Conservation (phyloP, 1,140 invertebrate species). For the Goniozus legneri region DNA sequence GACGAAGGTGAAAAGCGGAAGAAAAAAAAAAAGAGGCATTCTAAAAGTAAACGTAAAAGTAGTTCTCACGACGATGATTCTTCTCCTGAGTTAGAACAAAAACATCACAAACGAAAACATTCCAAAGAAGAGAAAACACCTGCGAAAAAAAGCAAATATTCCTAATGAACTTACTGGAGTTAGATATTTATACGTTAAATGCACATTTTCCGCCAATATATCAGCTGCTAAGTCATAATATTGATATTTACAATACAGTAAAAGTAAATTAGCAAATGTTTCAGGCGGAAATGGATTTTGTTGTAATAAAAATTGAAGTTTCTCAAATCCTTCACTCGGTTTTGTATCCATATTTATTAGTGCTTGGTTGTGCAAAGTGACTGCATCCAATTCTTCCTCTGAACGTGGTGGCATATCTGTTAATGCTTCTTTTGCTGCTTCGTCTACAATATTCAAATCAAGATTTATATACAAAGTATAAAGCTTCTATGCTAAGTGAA, state of each 20-base stretch:
- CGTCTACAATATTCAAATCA: too few relatives aligned
- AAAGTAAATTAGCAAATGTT: slow-evolving; percentile 93
- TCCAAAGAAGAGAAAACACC: slow-evolving; percentile 14
- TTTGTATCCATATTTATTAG: slow-evolving; percentile 90
- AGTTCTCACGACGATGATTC: slow-evolving; percentile 17
- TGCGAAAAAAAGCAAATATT: slow-evolving; percentile 41
- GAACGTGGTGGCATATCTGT: slow-evolving; percentile 96
- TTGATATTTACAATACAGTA: slow-evolving; percentile 96
- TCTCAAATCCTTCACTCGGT: slow-evolving; percentile 92
- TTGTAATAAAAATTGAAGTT: slow-evolving; percentile 93
- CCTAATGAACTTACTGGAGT: slow-evolving; percentile 66
- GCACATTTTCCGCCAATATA: slow-evolving; percentile 95
- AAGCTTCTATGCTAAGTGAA: background rate
- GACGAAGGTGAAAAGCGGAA: slow-evolving; percentile 26
- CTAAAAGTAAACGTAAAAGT: background rate
- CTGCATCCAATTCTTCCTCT: slow-evolving; percentile 96
- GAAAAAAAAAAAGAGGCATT: slow-evolving; percentile 27
- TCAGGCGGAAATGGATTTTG: slow-evolving; percentile 96
- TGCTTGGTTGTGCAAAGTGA: slow-evolving; percentile 97
- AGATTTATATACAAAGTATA: too few relatives aligned
- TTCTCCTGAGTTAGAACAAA: slow-evolving; percentile 18
- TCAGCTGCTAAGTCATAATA: slow-evolving; percentile 97
- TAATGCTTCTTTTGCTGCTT: slow-evolving; percentile 88
- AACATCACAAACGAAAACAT: slow-evolving; percentile 27
- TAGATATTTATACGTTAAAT: slow-evolving; percentile 95